Evolutionary conservation across 2,888 invertebrate species (phyloP).

Genomic region (Nomada hirtipes): DNA sequence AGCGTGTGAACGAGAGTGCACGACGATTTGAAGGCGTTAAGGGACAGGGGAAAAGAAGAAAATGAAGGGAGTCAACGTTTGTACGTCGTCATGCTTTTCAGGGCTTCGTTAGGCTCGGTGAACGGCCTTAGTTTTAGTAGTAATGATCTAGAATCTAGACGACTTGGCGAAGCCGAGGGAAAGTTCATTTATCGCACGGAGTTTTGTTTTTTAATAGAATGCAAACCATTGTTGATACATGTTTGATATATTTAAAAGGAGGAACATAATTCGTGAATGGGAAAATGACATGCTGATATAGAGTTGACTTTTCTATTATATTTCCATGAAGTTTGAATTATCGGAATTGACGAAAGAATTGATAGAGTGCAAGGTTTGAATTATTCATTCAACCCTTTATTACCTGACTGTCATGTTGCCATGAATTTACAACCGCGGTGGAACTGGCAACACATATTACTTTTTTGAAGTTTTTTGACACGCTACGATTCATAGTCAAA

Average conservation of each 20-base stretch:
- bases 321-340: not conserved
- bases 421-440: no score
- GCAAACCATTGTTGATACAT: not conserved
- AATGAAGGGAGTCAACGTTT: not conserved
- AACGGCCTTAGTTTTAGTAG: slow-evolving; percentile 55
- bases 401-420: no score
- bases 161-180: slow-evolving; percentile 56
- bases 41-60: slow-evolving; percentile 2
- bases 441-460: no score
- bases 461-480: no score
- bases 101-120: slow-evolving; percentile 66
- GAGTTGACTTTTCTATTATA: no score
- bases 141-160: slow-evolving; percentile 57
- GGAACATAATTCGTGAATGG: not conserved
- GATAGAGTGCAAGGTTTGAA: no score
- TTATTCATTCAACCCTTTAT: no score
- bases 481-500: no score
- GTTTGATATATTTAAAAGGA: not conserved
- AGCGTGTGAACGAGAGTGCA: slow-evolving; percentile 25
- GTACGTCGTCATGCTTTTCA: slow-evolving; percentile 45
- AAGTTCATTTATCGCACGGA: slow-evolving; percentile 41
- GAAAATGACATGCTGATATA: no score
- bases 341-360: no score
- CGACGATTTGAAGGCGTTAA: slow-evolving; percentile 7
- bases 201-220: not conserved